These are phyloP conservation scores for Falco concolor DNA, from an alignment of 2,797 vertebrate genomes.

Conservation along the genomic window DNA sequence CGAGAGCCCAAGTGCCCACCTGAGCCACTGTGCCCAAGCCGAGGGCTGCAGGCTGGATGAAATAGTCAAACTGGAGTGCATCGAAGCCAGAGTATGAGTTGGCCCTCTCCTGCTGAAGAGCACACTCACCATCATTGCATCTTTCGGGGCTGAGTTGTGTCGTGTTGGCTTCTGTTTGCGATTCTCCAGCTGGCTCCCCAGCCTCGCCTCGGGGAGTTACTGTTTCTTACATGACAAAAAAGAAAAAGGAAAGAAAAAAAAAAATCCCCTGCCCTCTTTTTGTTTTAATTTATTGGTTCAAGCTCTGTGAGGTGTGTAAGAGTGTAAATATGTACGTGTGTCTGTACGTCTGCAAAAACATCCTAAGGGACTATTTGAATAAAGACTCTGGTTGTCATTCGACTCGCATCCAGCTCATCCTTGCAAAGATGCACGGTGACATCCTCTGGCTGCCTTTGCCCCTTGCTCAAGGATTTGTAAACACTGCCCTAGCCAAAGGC, in stretches of 20 bases:
- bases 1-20: conserved; percentile 78
- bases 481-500: not conserved
- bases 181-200: conserved; percentile 45
- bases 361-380: conserved; percentile 74
- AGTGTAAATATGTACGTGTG: conserved; percentile 79
- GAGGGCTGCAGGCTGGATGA: conserved; percentile 68
- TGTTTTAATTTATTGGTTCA: conserved; percentile 78
- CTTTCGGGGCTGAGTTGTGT: conserved; percentile 22
- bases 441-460: not conserved
- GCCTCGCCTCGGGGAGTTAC: conserved; percentile 45
- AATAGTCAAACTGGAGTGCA: conserved; percentile 71
- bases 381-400: conserved; percentile 74
- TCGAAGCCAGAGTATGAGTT: conserved; percentile 74
- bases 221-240: conserved; percentile 62
- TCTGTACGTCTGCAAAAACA: conserved; percentile 75
- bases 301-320: conserved; percentile 75
- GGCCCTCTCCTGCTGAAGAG: conserved; percentile 32
- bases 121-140: conserved; percentile 37
- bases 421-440: not conserved
- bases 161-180: not conserved
- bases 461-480: not conserved
- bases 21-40: conserved; percentile 72
- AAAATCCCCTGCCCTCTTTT: not conserved
- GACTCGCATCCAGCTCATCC: conserved; percentile 48
- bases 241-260: not conserved